Percentiles rank a stretch among this genome's conserved stretches.
Conservation (phyloP, 2,888 invertebrate genomes). For the Euphydryas editha region DNA sequence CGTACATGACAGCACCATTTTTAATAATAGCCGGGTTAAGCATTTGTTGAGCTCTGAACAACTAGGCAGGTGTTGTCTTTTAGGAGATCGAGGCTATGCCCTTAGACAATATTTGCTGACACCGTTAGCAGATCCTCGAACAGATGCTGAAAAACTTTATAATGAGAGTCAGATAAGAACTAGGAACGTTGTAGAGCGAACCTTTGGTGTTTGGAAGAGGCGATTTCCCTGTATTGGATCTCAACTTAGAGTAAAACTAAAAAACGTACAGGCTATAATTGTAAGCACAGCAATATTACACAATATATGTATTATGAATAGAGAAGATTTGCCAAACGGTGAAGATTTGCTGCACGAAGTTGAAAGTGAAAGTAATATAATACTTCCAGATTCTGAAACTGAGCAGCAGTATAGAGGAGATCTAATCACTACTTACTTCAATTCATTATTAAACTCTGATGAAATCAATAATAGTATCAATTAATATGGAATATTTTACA, state of each 20-base stretch:
- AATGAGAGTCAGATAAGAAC: background rate
- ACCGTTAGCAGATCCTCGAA: background rate
- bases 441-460: background rate
- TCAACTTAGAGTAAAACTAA: background rate
- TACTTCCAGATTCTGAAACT: background rate
- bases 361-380: background rate
- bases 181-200: background rate
- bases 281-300: slow-evolving; percentile 6
- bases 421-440: slow-evolving; percentile 3
- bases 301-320: background rate
- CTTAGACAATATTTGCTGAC: background rate
- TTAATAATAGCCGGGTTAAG: background rate
- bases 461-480: no score
- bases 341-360: background rate
- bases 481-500: no score
- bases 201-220: background rate
- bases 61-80: background rate
- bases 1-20: background rate
- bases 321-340: slow-evolving; percentile 1
- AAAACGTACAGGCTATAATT: slow-evolving; percentile 1
- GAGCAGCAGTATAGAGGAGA: slow-evolving; percentile 8
- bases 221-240: slow-evolving; percentile 5
- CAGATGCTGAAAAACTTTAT: background rate
- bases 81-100: background rate
- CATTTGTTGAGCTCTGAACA: background rate